Conservation (phyloP, 2,888 invertebrate genomes). For the Cyclophora albipunctata region DNA sequence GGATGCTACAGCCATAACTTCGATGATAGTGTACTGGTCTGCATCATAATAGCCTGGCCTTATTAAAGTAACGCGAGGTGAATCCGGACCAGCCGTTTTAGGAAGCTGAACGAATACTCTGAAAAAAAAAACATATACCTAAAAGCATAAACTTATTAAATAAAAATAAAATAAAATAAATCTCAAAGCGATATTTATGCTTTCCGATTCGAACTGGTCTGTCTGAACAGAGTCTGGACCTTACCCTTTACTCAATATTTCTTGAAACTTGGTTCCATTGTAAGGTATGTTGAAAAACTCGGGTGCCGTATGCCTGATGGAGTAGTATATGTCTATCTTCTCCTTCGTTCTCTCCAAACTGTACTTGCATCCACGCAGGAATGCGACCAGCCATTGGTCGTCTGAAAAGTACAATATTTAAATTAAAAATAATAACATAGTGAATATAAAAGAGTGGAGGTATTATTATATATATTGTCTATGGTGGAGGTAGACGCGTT, state of each 20-base stretch:
- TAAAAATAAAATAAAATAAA: too few relatives aligned
- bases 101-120: constrained; percentile 33
- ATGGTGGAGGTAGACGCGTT: too few relatives aligned
- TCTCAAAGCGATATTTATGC: too few relatives aligned
- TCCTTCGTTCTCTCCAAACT: constrained; percentile 76
- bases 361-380: constrained; percentile 77
- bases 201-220: too few relatives aligned
- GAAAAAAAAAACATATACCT: constrained; percentile 16
- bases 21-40: constrained; percentile 31
- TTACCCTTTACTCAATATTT: constrained; percentile 25
- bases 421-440: not conserved
- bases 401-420: constrained; percentile 36
- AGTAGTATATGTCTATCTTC: constrained; percentile 76
- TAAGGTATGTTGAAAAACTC: constrained; percentile 51
- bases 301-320: constrained; percentile 63
- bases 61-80: constrained; percentile 65
- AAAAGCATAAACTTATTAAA: not conserved
- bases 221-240: not conserved
- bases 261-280: constrained; percentile 32
- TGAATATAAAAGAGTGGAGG: not conserved
- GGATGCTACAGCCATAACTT: constrained; percentile 27
- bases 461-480: too few relatives aligned
- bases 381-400: constrained; percentile 76
- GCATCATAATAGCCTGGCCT: constrained; percentile 65
- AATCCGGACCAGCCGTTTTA: constrained; percentile 28